Percentiles rank a stretch among this genome's conserved stretches.
phyloP scores from a whole-genome alignment of 2,113 vertebrate species.

The Microtus montanus region DNA sequence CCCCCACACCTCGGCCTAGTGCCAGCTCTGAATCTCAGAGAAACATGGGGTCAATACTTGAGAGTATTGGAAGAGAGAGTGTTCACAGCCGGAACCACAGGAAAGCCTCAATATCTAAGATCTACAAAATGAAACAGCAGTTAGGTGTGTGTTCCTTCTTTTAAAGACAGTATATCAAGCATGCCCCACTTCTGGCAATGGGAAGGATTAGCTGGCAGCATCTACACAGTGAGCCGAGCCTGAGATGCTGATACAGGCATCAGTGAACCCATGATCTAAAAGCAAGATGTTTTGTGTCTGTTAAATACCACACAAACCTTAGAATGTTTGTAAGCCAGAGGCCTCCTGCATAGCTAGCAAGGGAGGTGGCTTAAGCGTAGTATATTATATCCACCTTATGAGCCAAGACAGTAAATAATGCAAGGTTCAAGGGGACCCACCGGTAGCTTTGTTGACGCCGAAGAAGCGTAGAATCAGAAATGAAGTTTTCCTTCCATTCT shows the following conservation, averaged over 20 bases:
- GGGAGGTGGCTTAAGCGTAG: background rate
- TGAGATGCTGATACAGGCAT: background rate
- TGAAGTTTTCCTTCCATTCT: background rate
- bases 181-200: rapidly evolving
- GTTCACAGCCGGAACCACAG: background rate
- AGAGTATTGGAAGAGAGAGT: background rate
- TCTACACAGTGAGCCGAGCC: background rate
- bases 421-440: background rate
- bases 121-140: background rate
- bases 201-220: background rate
- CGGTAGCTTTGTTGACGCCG: background rate
- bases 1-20: background rate
- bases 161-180: conserved; percentile 1
- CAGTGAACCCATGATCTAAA: background rate
- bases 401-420: background rate
- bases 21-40: background rate
- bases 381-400: background rate
- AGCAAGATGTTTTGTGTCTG: background rate
- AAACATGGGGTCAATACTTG: background rate
- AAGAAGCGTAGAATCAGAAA: background rate
- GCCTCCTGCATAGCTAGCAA: background rate
- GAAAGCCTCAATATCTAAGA: conserved; percentile 6
- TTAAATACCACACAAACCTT: background rate
- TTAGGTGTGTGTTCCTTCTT: background rate
- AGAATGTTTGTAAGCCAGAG: background rate